Conservation (phyloP, 2,797 vertebrate species). For the Parauchenoglanis ngamensis region DNA sequence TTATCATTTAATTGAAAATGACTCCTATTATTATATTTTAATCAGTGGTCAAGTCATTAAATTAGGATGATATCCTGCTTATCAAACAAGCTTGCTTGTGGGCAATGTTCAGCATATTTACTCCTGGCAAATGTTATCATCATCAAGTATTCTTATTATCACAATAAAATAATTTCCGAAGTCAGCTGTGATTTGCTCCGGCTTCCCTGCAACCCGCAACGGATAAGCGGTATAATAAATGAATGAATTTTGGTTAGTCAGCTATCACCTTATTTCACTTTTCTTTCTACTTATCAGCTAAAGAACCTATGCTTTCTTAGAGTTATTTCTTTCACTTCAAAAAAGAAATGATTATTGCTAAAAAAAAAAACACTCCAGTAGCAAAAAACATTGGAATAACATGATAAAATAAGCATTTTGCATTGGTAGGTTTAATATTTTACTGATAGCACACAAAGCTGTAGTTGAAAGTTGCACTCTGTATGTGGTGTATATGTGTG, state of each 20-base stretch:
- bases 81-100: constrained; percentile 29
- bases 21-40: constrained; percentile 13
- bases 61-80: constrained; percentile 37
- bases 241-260: not conserved
- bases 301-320: not conserved
- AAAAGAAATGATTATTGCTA: not conserved
- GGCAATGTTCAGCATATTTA: constrained; percentile 21
- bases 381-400: not conserved
- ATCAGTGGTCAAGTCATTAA: constrained; percentile 48
- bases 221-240: too few species aligned
- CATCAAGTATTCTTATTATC: constrained; percentile 9
- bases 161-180: not conserved
- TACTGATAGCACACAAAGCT: not conserved
- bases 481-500: not conserved
- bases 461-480: not conserved
- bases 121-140: constrained; percentile 1
- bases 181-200: too few species aligned
- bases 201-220: too few species aligned
- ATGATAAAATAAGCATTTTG: not conserved
- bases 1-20: constrained; percentile 56
- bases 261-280: not conserved
- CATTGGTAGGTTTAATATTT: not conserved
- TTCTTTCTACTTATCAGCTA: not conserved
- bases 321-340: not conserved
- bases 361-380: not conserved